A percentile compares a stretch with the other conserved stretches of the same genome.
Conservation (phyloP, 2,797 vertebrate genomes). For the Holocentrus rufus region DNA sequence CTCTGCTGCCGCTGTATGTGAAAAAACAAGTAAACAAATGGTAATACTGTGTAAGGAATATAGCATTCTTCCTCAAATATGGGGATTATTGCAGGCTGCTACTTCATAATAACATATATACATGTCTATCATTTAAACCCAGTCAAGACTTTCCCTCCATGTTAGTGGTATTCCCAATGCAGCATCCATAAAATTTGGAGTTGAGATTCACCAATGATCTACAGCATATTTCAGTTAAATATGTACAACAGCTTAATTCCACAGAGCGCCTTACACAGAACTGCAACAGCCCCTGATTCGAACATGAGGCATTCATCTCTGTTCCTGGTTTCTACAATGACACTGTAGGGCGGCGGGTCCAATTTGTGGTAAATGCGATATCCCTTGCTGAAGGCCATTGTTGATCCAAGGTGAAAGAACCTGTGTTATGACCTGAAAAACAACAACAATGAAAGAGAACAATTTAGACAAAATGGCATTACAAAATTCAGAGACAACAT, state of each 20-base stretch:
- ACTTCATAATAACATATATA: background rate
- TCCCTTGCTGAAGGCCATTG: slow-evolving; percentile 99
- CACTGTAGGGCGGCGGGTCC: slow-evolving; percentile 95
- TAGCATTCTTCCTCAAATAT: background rate
- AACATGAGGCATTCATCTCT: slow-evolving; percentile 97
- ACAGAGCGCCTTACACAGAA: slow-evolving; percentile 89
- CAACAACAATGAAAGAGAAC: slow-evolving; percentile 4
- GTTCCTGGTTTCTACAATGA: slow-evolving; percentile 93
- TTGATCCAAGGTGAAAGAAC: slow-evolving; percentile 67
- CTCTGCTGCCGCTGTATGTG: slow-evolving; percentile 89
- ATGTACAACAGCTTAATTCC: slow-evolving; percentile 31
- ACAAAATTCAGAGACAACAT: slow-evolving; percentile 12
- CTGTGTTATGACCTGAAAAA: slow-evolving; percentile 67
- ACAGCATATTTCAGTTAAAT: slow-evolving; percentile 7
- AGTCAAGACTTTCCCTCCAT: background rate
- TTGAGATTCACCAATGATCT: background rate
- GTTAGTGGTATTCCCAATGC: background rate
- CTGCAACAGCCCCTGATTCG: slow-evolving; percentile 96
- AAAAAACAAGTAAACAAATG: slow-evolving; percentile 24
- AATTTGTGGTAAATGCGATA: slow-evolving; percentile 97
- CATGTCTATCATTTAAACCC: background rate
- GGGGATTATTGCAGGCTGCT: background rate
- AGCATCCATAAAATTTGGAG: background rate
- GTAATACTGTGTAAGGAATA: background rate
- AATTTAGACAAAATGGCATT: slow-evolving; percentile 1